Evolutionary conservation across 2,113 vertebrate species (phyloP).

Genomic region (Sylvietta virens): DNA sequence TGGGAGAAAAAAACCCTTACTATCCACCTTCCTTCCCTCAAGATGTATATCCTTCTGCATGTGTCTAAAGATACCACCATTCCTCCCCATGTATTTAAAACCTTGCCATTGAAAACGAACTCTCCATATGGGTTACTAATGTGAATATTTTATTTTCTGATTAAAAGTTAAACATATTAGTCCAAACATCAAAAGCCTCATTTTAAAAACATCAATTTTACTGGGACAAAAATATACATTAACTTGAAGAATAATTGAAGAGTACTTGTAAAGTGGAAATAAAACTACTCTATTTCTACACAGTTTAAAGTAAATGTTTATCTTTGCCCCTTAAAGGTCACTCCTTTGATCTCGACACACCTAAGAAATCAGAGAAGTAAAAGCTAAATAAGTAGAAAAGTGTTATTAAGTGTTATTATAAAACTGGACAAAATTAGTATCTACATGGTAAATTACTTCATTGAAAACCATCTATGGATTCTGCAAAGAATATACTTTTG

Average conservation of each 20-base stretch:
- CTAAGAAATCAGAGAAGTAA: not conserved
- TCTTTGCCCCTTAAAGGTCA: constrained; percentile 36
- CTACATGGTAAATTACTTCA: constrained; percentile 61
- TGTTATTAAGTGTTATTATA: not conserved
- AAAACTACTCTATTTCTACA: not conserved
- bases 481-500: constrained; percentile 73
- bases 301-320: not conserved
- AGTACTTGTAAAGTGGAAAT: not conserved
- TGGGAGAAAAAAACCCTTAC: accelerated
- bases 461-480: constrained; percentile 47
- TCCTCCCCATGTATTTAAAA: not conserved
- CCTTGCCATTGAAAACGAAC: not conserved
- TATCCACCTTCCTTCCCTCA: not conserved
- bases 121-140: not conserved
- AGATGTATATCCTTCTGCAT: accelerated
- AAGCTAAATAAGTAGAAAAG: constrained; percentile 16
- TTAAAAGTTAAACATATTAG: not conserved
- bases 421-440: constrained; percentile 65
- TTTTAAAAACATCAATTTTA: not conserved
- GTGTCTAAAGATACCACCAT: not conserved
- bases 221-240: not conserved
- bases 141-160: not conserved
- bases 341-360: not conserved
- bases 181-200: not conserved
- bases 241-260: not conserved